Evolutionary conservation across 2,113 vertebrate species (phyloP), one percentile per base, ranked within the genome.

Genomic region (Columba janthina): DNA sequence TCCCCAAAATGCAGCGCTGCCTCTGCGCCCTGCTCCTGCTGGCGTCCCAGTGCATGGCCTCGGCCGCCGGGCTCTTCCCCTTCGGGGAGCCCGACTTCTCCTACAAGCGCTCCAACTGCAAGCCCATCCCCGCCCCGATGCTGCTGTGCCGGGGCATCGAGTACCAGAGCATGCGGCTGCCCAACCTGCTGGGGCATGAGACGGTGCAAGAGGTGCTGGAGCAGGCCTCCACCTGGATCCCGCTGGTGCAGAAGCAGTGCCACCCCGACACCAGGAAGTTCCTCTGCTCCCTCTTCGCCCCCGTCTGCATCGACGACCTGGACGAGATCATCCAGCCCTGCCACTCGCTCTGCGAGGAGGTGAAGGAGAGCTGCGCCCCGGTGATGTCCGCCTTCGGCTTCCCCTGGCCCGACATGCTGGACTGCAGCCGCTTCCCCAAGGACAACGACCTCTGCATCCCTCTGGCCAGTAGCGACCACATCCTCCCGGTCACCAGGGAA

Each of bases 361-460:
- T 99, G 94, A 98, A 98, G 93, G 96, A 98, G 86, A 99, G 99
- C 96, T 99, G 99, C 96, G 99, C 98, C 31, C 99, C 99, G 3
- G 99, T 99, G 32, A 99, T 99, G 99, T 98, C 98, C 58, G 99
- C 99, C 48, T 99, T 99, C 62, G 99, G 99, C 88, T 99, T 99
- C 90, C 99, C 99, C 21, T 99, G 99, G 99, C 99, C 99, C 0
- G 99, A 99, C 94, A 99, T 99, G 99, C 97, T 99, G 84, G 98
- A 99, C 89, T 99, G 99, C 91, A 97, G 97, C 67, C 99, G 99
- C 11, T 99, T 99, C 93, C 99, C 99, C 31, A 97, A 97, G 56
- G 99, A 99, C 97, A 99, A 99, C 80, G 99, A 99, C 96, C 97
- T 99, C 62, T 99, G 99, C 97, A 99, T 99, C 82, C 99, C 99